Conservation (phyloP, 2,888 invertebrate genomes). For the Agrotis ipsilon region DNA sequence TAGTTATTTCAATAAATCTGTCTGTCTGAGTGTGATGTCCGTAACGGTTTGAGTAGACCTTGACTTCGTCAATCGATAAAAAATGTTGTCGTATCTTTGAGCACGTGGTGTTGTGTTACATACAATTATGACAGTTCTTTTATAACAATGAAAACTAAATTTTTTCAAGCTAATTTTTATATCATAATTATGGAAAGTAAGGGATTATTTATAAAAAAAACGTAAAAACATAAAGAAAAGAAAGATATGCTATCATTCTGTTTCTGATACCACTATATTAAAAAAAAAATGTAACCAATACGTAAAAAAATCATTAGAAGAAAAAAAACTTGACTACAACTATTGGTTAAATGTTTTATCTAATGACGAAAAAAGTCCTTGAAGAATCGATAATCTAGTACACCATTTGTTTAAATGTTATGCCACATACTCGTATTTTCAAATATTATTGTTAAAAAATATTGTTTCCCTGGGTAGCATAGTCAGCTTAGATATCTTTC, state of each 20-base stretch:
- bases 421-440: neutral
- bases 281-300: too few species aligned
- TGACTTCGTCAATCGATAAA: neutral
- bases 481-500: neutral
- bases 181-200: too few species aligned
- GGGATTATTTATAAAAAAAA: too few species aligned
- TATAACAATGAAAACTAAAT: too few species aligned
- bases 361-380: neutral
- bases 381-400: neutral
- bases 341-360: neutral
- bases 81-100: neutral
- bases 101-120: neutral
- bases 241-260: too few species aligned
- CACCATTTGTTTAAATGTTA: neutral
- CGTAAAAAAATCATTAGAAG: too few species aligned
- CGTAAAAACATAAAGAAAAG: too few species aligned
- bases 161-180: too few species aligned
- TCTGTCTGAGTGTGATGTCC: neutral
- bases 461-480: neutral
- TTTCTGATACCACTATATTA: too few species aligned
- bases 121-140: too few species aligned
- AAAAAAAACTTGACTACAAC: too few species aligned
- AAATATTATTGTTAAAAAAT: too few species aligned
- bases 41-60: neutral
- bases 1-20: neutral